Evolutionary conservation across 2,113 vertebrate genomes (phyloP).

Genomic region (Pungitius pungitius): DNA sequence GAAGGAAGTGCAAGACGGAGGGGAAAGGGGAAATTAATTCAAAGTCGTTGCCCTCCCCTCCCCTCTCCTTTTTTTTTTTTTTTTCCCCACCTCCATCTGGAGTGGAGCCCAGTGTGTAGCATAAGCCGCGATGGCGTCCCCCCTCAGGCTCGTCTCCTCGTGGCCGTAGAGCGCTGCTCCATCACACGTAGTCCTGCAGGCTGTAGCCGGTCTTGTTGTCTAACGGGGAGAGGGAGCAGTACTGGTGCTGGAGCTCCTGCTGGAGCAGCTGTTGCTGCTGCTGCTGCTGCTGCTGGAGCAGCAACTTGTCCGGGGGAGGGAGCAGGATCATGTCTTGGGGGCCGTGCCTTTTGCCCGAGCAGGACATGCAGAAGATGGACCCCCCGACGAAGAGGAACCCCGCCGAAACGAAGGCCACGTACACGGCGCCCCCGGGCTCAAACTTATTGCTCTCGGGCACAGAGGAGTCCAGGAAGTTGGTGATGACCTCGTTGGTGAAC

Average conservation of each 20-base stretch:
- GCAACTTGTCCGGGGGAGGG: constrained; percentile 80
- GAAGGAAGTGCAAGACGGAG: constrained; percentile 48
- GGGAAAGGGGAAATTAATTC: constrained; percentile 46
- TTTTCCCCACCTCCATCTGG: constrained; percentile 50
- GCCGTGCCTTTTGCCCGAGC: constrained; percentile 82
- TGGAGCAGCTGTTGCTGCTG: constrained; percentile 77
- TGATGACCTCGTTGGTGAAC: constrained; percentile 93
- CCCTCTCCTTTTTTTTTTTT: constrained; percentile 27
- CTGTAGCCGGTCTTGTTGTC: constrained; percentile 86
- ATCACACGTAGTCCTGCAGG: constrained; percentile 94
- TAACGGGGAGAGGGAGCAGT: constrained; percentile 80
- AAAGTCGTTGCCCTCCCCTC: constrained; percentile 64
- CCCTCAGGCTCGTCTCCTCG: constrained; percentile 56
- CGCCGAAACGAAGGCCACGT: constrained; percentile 90
- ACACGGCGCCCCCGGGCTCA: constrained; percentile 92
- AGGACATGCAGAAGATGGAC: constrained; percentile 90
- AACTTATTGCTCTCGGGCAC: constrained; percentile 92
- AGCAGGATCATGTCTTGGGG: constrained; percentile 81
- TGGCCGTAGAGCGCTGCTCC: constrained; percentile 50
- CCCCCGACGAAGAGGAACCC: constrained; percentile 89
- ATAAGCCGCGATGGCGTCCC: constrained; percentile 42
- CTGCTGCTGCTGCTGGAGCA: constrained; percentile 77
- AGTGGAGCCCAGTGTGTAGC: constrained; percentile 49
- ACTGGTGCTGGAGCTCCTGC: constrained; percentile 83
- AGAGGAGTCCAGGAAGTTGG: constrained; percentile 87